Evolutionary conservation across 2,888 invertebrate genomes (phyloP), one percentile per base, ranked within the genome.

Genomic region (Drosophila atripex): DNA sequence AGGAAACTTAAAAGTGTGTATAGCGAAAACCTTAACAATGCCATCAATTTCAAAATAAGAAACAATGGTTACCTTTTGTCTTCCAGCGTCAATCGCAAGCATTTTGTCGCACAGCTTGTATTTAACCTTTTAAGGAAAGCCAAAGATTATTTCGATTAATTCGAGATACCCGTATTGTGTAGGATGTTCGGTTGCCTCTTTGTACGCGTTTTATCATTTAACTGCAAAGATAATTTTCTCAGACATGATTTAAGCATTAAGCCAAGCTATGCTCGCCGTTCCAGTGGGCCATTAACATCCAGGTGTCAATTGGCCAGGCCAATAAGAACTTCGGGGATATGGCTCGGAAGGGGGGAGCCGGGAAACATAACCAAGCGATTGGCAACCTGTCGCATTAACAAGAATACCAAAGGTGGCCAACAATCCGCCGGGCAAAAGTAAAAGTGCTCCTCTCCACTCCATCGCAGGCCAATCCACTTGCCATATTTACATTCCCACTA

Each of bases 351-450:
- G 9, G 11, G 8, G 18, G 23, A 23, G 25, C 11, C 14, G 0
- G 14, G 46, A 38, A 28, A 53, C 50, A 21, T 21, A 21, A 58
- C 53, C 51, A 53, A 56, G 12, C 77, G 69, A 77, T 71, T 75
- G 80, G 63, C 86, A 77, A 76, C 78, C 78, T 84, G 87, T 86
- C 76, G 78, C 87, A 86, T 88, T 88, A 77, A 56, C 84, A 88
- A 53, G 85, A 84, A 66, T 68, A 64, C 86, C 84, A 72, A 79
- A 80, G 72, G 77, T 75, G 83, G 69, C 45, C 35, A 35, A n/a
- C 35, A 25, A 28, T 30, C 46, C 55, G 23, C 21, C 38, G 32
- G 59, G 53, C 74, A 86, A 88, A 88, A 84, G 84, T 78, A 86
- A 84, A 86, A 84, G 84, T 84, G 86, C 51, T 56, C 43, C 25